Conservation (phyloP, 2,113 vertebrate genomes). For the Cathartes aura region DNA sequence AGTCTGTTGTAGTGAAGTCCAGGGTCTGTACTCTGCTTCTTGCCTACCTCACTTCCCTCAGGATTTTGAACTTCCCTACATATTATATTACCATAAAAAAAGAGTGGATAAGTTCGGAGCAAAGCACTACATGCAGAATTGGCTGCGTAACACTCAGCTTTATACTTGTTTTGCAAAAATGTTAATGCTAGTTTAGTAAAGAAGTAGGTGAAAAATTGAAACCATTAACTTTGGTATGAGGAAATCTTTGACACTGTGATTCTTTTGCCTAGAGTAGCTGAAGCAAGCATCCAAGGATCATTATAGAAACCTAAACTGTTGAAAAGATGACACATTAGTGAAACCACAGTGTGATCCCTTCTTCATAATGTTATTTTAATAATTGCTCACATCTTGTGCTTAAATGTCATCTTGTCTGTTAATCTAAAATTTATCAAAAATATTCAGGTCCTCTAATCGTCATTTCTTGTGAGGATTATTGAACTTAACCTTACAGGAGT, state of each 20-base stretch:
- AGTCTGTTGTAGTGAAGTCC: not conserved
- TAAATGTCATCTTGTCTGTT: conserved; percentile 30
- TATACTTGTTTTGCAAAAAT: not conserved
- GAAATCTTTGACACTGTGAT: not conserved
- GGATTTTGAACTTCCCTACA: not conserved
- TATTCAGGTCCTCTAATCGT: not conserved
- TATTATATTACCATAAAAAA: not conserved
- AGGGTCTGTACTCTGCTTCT: not conserved
- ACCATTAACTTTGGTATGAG: not conserved
- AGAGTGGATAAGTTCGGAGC: not conserved
- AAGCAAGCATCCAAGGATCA: not conserved
- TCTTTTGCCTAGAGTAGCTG: not conserved
- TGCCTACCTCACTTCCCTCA: not conserved
- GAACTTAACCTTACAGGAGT: conserved; percentile 13
- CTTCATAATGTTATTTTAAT: conserved; percentile 44
- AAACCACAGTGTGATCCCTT: not conserved
- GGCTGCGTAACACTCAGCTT: not conserved
- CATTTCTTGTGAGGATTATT: conserved; percentile 26
- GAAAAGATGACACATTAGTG: not conserved
- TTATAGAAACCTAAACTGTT: not conserved
- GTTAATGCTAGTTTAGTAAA: not conserved
- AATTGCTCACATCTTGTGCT: not conserved
- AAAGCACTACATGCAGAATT: not conserved
- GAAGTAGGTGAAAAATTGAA: not conserved
- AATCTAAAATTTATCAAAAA: conserved; percentile 43